These are phyloP conservation scores for Sitta europaea DNA, from an alignment of 2,113 vertebrate species.

Conservation along the genomic window DNA sequence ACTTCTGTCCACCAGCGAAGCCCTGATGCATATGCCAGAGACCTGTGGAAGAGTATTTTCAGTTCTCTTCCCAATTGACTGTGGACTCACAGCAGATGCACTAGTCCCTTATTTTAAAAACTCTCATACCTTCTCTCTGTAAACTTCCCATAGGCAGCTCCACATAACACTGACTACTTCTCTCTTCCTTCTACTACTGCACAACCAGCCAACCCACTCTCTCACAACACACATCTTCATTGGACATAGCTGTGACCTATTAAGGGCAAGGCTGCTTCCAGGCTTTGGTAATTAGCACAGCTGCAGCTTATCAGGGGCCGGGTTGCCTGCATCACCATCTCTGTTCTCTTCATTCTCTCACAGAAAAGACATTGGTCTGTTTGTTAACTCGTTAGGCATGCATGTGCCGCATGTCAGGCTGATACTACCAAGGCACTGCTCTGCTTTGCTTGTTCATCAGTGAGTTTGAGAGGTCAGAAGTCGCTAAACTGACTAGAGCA, in stretches of 20 bases:
- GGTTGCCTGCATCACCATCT: too few species aligned
- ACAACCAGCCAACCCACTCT: too few species aligned
- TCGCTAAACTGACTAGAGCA: background rate
- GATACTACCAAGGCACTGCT: background rate
- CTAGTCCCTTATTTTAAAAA: too few species aligned
- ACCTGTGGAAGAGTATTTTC: background rate
- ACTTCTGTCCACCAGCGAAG: background rate
- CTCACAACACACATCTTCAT: too few species aligned
- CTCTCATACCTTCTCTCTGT: background rate
- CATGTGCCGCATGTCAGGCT: background rate
- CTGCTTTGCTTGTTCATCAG: background rate
- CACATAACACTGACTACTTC: background rate
- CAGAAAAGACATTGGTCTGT: background rate
- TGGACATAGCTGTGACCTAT: too few species aligned
- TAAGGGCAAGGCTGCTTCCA: too few species aligned
- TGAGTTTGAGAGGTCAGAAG: background rate
- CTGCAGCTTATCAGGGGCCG: too few species aligned
- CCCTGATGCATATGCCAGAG: background rate
- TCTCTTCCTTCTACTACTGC: too few species aligned
- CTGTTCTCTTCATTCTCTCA: too few species aligned
- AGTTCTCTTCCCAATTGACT: too few species aligned
- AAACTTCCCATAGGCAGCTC: background rate
- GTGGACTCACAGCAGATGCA: too few species aligned
- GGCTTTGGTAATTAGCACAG: too few species aligned
- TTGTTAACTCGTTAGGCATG: background rate